Conservation (phyloP, 2,888 invertebrate species). For the Dichetophora obliterata region DNA sequence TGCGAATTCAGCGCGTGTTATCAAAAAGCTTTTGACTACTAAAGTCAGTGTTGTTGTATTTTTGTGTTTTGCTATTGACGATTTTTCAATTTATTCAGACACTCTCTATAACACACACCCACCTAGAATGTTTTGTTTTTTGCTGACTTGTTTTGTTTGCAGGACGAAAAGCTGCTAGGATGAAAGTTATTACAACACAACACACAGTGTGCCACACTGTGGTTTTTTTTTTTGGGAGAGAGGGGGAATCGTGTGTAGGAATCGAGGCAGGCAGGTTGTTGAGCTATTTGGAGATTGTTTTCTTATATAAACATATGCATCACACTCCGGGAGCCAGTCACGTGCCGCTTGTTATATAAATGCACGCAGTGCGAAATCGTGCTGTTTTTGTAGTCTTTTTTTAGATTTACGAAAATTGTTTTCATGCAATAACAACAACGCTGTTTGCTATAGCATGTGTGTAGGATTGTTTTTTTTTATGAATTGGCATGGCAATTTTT, state of each 20-base stretch:
- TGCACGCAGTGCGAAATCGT: conserved; percentile 12
- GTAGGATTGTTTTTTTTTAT: too few species aligned
- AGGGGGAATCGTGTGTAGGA: not conserved
- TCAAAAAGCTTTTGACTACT: not conserved
- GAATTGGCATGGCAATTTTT: too few species aligned
- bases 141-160: too few species aligned
- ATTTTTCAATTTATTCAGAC: not conserved
- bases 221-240: too few species aligned
- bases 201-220: too few species aligned
- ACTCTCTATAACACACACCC: not conserved
- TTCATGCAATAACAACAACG: not conserved
- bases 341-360: conserved; percentile 17
- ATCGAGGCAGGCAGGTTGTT: too few species aligned
- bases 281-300: too few species aligned
- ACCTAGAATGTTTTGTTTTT: too few species aligned
- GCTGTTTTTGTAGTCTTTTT: not conserved
- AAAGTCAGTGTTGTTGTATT: not conserved
- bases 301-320: not conserved
- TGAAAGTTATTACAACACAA: too few species aligned
- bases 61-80: not conserved
- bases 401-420: not conserved
- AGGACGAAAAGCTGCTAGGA: not conserved
- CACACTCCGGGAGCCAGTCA: not conserved
- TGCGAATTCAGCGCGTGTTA: conserved; percentile 6
- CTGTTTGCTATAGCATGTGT: too few species aligned